A percentile compares a stretch with the other conserved stretches of the same genome.
phyloP scores from a whole-genome alignment of 1,140 invertebrate genomes.

The Bicyclus anynana region DNA sequence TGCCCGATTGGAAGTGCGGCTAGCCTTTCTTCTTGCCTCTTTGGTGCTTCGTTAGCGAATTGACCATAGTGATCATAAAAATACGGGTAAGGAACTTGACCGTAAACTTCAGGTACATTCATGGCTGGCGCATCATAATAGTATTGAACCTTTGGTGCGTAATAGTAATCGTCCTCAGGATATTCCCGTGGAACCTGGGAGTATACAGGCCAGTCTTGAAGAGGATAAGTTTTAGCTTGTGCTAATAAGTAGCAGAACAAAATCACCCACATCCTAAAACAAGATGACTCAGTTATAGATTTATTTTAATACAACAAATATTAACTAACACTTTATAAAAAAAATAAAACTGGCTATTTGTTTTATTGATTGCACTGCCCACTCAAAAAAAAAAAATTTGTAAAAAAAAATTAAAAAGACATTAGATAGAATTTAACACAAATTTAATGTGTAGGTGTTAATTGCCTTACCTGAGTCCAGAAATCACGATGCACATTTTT shows the following conservation, averaged over 20 bases:
- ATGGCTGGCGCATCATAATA: slow-evolving; percentile 58
- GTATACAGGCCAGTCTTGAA: slow-evolving; percentile 74
- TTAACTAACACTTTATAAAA: no score
- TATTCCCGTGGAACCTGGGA: slow-evolving; percentile 63
- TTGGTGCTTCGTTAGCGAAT: slow-evolving; percentile 76
- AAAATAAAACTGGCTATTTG: no score
- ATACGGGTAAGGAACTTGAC: slow-evolving; percentile 74
- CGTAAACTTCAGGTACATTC: slow-evolving; percentile 55
- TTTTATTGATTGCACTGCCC: no score
- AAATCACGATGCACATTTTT: slow-evolving; percentile 53
- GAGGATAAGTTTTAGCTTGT: slow-evolving; percentile 55
- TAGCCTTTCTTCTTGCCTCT: slow-evolving; percentile 73
- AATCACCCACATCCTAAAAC: slow-evolving; percentile 55
- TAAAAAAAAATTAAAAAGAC: no score
- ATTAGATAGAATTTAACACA: no score
- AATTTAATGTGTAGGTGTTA: no score
- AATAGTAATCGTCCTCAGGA: slow-evolving; percentile 64
- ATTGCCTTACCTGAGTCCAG: slow-evolving; percentile 29
- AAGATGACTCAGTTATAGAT: slow-evolving; percentile 8
- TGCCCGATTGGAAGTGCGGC: slow-evolving; percentile 79
- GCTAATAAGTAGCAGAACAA: slow-evolving; percentile 59
- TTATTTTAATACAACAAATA: background rate
- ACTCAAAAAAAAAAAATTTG: no score
- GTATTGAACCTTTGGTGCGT: slow-evolving; percentile 62
- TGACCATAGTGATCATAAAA: slow-evolving; percentile 77